phyloP scores from a whole-genome alignment of 1,140 invertebrate genomes.

The Holcopasites calliopsidis region DNA sequence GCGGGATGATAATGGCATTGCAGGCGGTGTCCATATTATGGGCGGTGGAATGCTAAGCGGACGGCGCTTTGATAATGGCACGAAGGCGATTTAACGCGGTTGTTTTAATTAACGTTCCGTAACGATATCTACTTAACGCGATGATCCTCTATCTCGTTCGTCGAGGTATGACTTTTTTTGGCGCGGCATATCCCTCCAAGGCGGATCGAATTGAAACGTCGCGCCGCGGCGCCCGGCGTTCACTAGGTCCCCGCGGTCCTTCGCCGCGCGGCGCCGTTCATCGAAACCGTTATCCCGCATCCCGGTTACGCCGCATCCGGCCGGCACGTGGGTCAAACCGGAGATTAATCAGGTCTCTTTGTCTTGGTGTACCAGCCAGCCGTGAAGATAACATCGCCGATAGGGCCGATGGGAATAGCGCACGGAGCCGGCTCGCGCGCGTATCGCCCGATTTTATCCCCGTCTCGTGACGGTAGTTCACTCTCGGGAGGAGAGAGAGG shows the following conservation, averaged over 20 bases:
- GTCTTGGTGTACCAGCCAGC: constrained; percentile 28
- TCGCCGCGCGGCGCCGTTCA: constrained; percentile 10
- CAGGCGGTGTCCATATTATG: no score
- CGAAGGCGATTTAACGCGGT: no score
- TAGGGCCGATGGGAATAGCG: constrained; percentile 40
- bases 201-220: not conserved
- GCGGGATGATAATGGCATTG: no score
- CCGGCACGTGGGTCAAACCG: constrained; percentile 49
- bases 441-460: constrained; percentile 37
- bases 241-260: no score
- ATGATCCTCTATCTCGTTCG: not conserved
- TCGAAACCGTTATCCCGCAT: constrained; percentile 42
- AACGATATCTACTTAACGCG: no score
- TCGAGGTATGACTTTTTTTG: not conserved
- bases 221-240: not conserved
- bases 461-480: constrained; percentile 22
- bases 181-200: not conserved
- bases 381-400: constrained; percentile 42
- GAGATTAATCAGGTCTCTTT: constrained; percentile 48
- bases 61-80: no score
- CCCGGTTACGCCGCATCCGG: constrained; percentile 50
- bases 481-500: constrained; percentile 5
- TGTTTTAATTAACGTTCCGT: no score
- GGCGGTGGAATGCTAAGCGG: no score
- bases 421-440: not conserved